These are phyloP conservation scores for Remorina albescens DNA, from an alignment of 2,797 vertebrate genomes.

Conservation along the genomic window DNA sequence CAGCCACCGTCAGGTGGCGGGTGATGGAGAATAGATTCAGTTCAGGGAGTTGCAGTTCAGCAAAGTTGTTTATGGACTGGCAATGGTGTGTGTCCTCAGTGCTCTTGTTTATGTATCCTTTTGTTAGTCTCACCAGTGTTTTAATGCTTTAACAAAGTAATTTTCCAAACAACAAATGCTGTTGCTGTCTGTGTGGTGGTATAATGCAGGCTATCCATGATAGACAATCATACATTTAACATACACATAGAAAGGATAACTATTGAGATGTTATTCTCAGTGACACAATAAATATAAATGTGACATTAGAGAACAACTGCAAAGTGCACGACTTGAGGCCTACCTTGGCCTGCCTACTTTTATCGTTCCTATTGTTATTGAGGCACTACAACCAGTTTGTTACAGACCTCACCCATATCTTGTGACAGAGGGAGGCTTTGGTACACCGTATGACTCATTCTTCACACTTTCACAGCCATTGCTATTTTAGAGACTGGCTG, in stretches of 20 bases:
- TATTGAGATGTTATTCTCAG: neutral
- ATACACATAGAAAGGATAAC: neutral
- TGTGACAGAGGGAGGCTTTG: constrained; percentile 19
- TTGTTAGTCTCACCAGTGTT: too few species aligned
- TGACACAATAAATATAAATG: neutral
- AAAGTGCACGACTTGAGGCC: neutral
- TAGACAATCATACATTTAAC: too few species aligned
- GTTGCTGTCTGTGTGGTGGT: too few species aligned
- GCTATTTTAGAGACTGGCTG: neutral
- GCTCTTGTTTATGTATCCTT: too few species aligned
- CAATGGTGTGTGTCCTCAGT: too few species aligned
- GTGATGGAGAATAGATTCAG: too few species aligned
- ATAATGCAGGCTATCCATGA: too few species aligned
- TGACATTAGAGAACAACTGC: neutral
- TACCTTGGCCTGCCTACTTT: neutral
- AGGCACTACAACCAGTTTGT: constrained; percentile 21
- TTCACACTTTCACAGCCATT: constrained; percentile 20
- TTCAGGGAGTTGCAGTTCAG: too few species aligned
- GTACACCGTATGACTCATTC: constrained; percentile 18
- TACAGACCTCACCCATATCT: constrained; percentile 26
- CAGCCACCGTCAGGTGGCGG: too few species aligned
- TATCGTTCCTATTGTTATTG: constrained; percentile 15
- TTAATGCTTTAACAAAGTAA: too few species aligned
- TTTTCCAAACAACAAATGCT: too few species aligned
- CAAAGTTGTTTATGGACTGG: too few species aligned